Conservation (phyloP, 2,888 invertebrate species). For the Zhuqinia jingwanae region DNA sequence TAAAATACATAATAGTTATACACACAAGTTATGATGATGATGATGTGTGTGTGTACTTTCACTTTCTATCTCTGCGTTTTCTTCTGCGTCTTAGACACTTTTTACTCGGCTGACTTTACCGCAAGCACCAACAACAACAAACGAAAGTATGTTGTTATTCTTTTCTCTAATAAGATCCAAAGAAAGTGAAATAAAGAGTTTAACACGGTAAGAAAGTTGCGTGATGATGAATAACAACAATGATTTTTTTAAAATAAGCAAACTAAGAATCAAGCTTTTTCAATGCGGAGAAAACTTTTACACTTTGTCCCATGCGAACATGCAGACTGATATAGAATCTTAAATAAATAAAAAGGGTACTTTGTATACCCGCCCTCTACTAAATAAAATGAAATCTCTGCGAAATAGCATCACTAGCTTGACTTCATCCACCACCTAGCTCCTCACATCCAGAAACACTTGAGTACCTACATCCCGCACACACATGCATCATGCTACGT, state of each 20-base stretch:
- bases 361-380: too few relatives aligned
- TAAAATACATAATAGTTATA: conserved; percentile 16
- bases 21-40: neutral
- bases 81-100: neutral
- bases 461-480: neutral
- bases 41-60: conserved; percentile 6
- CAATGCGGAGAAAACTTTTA: too few relatives aligned
- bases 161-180: conserved; percentile 56
- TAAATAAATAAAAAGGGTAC: too few relatives aligned
- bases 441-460: conserved; percentile 6
- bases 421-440: conserved; percentile 23
- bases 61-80: too few relatives aligned
- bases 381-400: conserved; percentile 48
- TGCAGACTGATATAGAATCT: too few relatives aligned
- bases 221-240: too few relatives aligned
- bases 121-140: neutral
- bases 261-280: too few relatives aligned
- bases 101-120: neutral
- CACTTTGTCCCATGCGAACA: too few relatives aligned
- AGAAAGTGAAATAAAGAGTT: conserved; percentile 40
- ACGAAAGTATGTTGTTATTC: conserved; percentile 37
- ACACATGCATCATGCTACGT: neutral
- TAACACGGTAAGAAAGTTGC: too few relatives aligned
- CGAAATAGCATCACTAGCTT: neutral
- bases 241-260: too few relatives aligned